These are phyloP conservation scores for Pteromalus puparum DNA, from an alignment of 1,140 invertebrate genomes.

Conservation along the genomic window DNA sequence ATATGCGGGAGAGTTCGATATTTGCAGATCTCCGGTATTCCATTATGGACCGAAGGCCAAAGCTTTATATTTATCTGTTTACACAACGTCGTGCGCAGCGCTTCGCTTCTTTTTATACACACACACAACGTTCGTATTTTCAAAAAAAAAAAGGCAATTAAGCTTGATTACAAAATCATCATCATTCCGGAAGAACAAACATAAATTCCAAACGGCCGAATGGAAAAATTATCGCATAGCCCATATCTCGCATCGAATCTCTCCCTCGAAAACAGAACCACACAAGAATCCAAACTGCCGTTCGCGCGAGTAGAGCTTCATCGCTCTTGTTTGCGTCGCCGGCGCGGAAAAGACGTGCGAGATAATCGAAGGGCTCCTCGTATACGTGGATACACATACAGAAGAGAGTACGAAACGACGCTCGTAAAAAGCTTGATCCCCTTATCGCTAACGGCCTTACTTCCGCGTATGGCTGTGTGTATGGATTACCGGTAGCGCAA, in stretches of 20 bases:
- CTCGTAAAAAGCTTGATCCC: constrained; percentile 71
- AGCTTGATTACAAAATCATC: no score
- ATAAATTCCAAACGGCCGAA: no score
- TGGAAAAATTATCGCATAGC: no score
- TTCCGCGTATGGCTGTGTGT: constrained; percentile 54
- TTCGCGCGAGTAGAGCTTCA: constrained; percentile 11
- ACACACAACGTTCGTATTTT: no score
- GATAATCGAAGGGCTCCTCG: constrained; percentile 34
- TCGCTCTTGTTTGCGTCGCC: constrained; percentile 22
- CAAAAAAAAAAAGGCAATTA: no score
- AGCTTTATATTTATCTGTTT: neutral
- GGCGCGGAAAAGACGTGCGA: constrained; percentile 7
- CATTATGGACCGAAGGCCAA: neutral
- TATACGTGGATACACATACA: neutral
- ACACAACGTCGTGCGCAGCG: neutral
- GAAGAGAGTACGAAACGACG: constrained; percentile 53
- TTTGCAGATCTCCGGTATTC: neutral
- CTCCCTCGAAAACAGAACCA: neutral
- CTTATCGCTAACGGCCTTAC: constrained; percentile 68
- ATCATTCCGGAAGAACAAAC: no score
- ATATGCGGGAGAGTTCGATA: neutral
- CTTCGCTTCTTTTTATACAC: no score
- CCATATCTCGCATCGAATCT: neutral
- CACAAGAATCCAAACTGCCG: neutral
- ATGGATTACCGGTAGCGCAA: constrained; percentile 65